Evolutionary conservation across 2,888 invertebrate species (phyloP).

Genomic region (Melanchra persicariae): DNA sequence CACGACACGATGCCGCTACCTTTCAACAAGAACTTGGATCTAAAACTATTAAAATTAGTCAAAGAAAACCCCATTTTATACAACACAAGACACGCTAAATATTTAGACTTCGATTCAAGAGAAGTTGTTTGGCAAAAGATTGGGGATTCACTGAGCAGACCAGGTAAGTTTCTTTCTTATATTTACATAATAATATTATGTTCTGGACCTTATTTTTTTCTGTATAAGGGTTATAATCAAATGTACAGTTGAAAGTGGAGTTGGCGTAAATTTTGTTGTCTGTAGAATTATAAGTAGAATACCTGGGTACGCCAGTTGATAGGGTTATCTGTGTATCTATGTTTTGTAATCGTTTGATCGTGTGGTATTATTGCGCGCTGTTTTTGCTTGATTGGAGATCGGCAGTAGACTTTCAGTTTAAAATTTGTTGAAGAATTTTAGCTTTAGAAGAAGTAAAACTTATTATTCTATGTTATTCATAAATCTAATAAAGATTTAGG

Average conservation of each 20-base stretch:
- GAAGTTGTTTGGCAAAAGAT: slow-evolving; percentile 87
- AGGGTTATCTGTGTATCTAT: slow-evolving; percentile 35
- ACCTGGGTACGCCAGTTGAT: slow-evolving; percentile 33
- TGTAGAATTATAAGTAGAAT: slow-evolving; percentile 43
- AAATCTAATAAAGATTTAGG: no score
- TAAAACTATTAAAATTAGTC: slow-evolving; percentile 79
- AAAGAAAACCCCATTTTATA: slow-evolving; percentile 81
- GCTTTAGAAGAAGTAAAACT: no score
- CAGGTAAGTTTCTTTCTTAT: slow-evolving; percentile 75
- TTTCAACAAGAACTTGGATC: slow-evolving; percentile 79
- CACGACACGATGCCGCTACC: slow-evolving; percentile 79
- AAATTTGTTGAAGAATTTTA: no score
- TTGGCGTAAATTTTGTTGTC: slow-evolving; percentile 39
- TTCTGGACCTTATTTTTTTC: slow-evolving; percentile 5
- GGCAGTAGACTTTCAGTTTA: background rate
- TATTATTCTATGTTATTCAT: no score
- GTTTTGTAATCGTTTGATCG: slow-evolving; percentile 24
- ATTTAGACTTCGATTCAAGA: slow-evolving; percentile 79
- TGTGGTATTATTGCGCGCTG: slow-evolving; percentile 13
- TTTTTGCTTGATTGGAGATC: slow-evolving; percentile 1
- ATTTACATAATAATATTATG: slow-evolving; percentile 16
- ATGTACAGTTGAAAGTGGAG: slow-evolving; percentile 10
- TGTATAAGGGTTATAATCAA: slow-evolving; percentile 7
- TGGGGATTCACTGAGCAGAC: slow-evolving; percentile 79
- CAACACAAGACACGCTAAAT: slow-evolving; percentile 80